Conservation (phyloP, 2,888 invertebrate genomes). For the Drosophila neotestacea region DNA sequence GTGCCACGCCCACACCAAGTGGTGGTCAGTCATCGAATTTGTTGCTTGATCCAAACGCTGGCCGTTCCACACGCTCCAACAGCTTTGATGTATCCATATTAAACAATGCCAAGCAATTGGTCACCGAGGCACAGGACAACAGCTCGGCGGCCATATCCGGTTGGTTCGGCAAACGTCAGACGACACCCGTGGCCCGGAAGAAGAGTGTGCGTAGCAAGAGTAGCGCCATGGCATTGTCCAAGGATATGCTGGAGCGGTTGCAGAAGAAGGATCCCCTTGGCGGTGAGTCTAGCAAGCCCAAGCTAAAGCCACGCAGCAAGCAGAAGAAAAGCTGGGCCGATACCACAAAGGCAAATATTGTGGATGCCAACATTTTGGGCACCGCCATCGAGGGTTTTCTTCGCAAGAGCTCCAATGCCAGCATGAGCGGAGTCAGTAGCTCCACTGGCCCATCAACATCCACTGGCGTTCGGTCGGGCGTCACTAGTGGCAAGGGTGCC, state of each 20-base stretch:
- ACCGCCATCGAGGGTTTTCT: constrained; percentile 94
- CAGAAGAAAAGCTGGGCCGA: constrained; percentile 83
- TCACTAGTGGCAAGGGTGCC: constrained; percentile 52
- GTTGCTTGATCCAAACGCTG: constrained; percentile 84
- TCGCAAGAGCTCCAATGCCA: constrained; percentile 86
- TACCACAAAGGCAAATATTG: constrained; percentile 88
- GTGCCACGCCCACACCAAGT: constrained; percentile 72
- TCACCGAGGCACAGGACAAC: constrained; percentile 85
- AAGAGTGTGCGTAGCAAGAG: constrained; percentile 87
- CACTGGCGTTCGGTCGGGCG: constrained; percentile 40
- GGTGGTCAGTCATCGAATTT: constrained; percentile 61
- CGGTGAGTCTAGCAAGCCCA: constrained; percentile 84
- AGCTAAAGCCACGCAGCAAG: constrained; percentile 82
- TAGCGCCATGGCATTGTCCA: constrained; percentile 86
- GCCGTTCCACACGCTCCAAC: constrained; percentile 90
- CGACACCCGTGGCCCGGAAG: constrained; percentile 90
- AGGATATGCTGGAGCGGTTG: constrained; percentile 87
- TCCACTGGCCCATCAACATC: constrained; percentile 46
- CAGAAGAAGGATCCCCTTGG: constrained; percentile 86
- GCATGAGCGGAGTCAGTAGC: constrained; percentile 69
- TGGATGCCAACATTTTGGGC: constrained; percentile 92
- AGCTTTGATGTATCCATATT: constrained; percentile 93
- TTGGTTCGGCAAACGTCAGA: constrained; percentile 90
- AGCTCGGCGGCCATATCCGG: constrained; percentile 87
- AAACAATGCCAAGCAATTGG: constrained; percentile 85